phyloP scores from a whole-genome alignment of 2,113 vertebrate genomes.

The Callopanchax toddi region DNA sequence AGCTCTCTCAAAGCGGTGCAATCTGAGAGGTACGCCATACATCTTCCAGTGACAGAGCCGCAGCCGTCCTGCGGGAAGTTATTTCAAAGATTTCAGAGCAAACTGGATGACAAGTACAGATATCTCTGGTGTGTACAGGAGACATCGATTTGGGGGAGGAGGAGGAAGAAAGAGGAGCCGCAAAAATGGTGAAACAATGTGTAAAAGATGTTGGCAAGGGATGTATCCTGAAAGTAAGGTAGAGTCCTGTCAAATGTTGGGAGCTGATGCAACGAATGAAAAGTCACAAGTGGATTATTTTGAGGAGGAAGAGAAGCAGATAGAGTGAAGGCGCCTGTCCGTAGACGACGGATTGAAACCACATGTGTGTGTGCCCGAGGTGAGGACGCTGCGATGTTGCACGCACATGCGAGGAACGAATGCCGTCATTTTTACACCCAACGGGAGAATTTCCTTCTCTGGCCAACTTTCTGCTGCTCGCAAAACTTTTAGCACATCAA shows the following conservation, averaged over 20 bases:
- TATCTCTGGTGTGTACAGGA: slow-evolving; percentile 27
- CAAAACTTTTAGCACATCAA: slow-evolving; percentile 49
- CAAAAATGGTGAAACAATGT: slow-evolving; percentile 46
- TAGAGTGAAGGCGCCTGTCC: slow-evolving; percentile 51
- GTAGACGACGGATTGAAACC: slow-evolving; percentile 67
- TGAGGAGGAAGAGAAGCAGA: slow-evolving; percentile 43
- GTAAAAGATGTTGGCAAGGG: slow-evolving; percentile 52
- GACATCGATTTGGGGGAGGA: not conserved
- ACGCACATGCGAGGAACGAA: slow-evolving; percentile 59
- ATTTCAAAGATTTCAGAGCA: slow-evolving; percentile 44
- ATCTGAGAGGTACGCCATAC: slow-evolving; percentile 34
- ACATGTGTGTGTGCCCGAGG: slow-evolving; percentile 75
- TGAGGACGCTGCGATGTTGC: slow-evolving; percentile 63
- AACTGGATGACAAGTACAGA: slow-evolving; percentile 34
- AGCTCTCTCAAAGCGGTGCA: slow-evolving; percentile 31
- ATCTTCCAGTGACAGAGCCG: slow-evolving; percentile 43
- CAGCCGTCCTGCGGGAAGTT: slow-evolving; percentile 15
- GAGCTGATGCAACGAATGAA: slow-evolving; percentile 42
- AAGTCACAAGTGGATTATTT: slow-evolving; percentile 39
- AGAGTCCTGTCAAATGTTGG: slow-evolving; percentile 47
- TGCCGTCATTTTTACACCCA: slow-evolving; percentile 69
- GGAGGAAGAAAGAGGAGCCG: slow-evolving; percentile 1
- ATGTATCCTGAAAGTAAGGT: slow-evolving; percentile 33
- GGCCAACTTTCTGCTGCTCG: slow-evolving; percentile 52
- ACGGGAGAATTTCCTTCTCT: slow-evolving; percentile 46